Evolutionary conservation across 30 jellyfish, hydroid and myxozoan species (phyloP).

Genomic region (Chrysaora quinquecirrha): DNA sequence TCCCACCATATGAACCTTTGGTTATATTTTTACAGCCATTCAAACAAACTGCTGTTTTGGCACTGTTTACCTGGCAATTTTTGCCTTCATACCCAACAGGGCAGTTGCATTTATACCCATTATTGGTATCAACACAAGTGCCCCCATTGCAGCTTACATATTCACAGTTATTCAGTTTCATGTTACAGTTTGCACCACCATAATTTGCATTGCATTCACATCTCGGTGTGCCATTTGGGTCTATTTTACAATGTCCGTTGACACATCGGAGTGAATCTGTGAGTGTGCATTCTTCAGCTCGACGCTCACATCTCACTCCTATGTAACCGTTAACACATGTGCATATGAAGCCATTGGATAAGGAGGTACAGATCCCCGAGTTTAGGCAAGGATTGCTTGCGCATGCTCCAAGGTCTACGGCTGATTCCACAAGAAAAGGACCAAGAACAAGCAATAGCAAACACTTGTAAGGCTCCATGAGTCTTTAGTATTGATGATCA

Average conservation of each 20-base stretch:
- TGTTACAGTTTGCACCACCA: constrained; percentile 80
- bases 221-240: constrained; percentile 77
- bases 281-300: constrained; percentile 93
- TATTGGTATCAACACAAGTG: constrained; percentile 57
- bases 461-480: too few species aligned
- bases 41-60: constrained; percentile 40
- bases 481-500: too few species aligned
- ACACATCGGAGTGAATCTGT: constrained; percentile 51
- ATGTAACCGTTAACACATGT: constrained; percentile 89
- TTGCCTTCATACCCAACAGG: constrained; percentile 66
- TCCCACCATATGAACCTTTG: constrained; percentile 62
- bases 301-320: constrained; percentile 86
- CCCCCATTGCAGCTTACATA: constrained; percentile 85
- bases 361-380: constrained; percentile 81
- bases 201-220: constrained; percentile 90
- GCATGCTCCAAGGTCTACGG: constrained; percentile 66
- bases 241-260: constrained; percentile 84
- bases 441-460: background rate
- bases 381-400: constrained; percentile 86
- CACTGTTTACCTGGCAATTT: constrained; percentile 76
- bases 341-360: constrained; percentile 82
- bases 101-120: constrained; percentile 83
- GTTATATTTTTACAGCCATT: constrained; percentile 41
- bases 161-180: constrained; percentile 62
- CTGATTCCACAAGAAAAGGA: background rate